Evolutionary conservation across 2,113 vertebrate species (phyloP).

Genomic region (Anguilla rostrata): DNA sequence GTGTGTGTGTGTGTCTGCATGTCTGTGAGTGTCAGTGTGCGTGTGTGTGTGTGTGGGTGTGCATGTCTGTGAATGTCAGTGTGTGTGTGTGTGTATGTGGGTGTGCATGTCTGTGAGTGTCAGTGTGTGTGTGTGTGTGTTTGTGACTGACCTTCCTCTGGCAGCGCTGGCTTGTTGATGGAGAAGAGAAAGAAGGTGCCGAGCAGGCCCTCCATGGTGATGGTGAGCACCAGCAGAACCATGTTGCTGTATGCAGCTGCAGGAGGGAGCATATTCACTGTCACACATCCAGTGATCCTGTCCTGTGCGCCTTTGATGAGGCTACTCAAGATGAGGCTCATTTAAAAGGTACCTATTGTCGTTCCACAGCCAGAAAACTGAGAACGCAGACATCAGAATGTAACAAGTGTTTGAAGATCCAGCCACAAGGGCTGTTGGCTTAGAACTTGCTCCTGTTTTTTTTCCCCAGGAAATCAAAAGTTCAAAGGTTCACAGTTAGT

Average conservation of each 20-base stretch:
- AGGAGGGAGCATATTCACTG: slow-evolving; percentile 1
- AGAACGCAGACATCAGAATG: neutral
- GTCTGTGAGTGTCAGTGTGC: neutral
- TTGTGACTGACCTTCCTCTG: slow-evolving; percentile 26
- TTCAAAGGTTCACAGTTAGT: neutral
- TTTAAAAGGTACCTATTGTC: neutral
- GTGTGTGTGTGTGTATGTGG: no score
- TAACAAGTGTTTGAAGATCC: neutral
- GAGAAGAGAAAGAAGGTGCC: slow-evolving; percentile 29
- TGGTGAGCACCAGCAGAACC: slow-evolving; percentile 21
- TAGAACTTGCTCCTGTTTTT: neutral
- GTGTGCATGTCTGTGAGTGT: neutral
- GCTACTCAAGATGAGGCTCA: neutral
- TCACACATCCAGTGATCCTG: neutral
- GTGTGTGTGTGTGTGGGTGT: neutral
- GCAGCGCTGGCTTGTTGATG: slow-evolving; percentile 2
- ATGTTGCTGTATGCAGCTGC: slow-evolving; percentile 32
- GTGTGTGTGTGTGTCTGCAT: no score
- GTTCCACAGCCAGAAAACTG: neutral
- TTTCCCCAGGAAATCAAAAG: neutral
- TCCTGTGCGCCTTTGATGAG: neutral
- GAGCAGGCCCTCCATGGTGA: slow-evolving; percentile 25
- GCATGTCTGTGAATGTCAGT: neutral
- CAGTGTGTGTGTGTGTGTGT: neutral
- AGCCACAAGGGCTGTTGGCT: neutral